phyloP scores from a whole-genome alignment of 1,140 invertebrate genomes.

The Microvelia longipes region DNA sequence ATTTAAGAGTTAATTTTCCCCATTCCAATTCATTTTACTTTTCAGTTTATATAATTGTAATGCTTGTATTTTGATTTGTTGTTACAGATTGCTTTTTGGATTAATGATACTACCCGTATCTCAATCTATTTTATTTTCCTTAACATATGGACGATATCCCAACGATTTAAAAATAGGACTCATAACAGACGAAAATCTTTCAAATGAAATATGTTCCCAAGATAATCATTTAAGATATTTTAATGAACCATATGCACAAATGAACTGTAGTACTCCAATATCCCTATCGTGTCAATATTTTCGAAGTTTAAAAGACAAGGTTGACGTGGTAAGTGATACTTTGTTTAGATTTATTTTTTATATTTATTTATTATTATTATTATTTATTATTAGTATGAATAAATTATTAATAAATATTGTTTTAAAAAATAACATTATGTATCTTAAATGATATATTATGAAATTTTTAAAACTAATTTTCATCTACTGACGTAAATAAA shows the following conservation, averaged over 20 bases:
- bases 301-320: neutral
- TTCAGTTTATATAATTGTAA: too few species aligned
- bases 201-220: neutral
- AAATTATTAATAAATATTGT: too few species aligned
- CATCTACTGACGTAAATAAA: too few species aligned
- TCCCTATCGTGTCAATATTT: neutral
- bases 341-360: too few species aligned
- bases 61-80: too few species aligned
- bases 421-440: too few species aligned
- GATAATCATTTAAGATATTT: neutral
- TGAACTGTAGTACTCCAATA: neutral
- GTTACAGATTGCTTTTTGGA: neutral
- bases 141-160: conserved; percentile 9
- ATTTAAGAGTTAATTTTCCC: too few species aligned
- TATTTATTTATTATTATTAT: too few species aligned
- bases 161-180: conserved; percentile 6
- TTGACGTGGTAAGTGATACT: neutral
- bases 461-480: too few species aligned
- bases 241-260: neutral
- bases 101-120: conserved; percentile 8
- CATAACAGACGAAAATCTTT: conserved; percentile 1
- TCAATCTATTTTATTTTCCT: conserved; percentile 6
- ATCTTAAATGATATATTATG: too few species aligned
- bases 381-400: too few species aligned
- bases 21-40: too few species aligned